Evolutionary conservation across 2,113 vertebrate genomes (phyloP), one percentile per base, ranked within the genome.

Genomic region (Paedocypris sp.): DNA sequence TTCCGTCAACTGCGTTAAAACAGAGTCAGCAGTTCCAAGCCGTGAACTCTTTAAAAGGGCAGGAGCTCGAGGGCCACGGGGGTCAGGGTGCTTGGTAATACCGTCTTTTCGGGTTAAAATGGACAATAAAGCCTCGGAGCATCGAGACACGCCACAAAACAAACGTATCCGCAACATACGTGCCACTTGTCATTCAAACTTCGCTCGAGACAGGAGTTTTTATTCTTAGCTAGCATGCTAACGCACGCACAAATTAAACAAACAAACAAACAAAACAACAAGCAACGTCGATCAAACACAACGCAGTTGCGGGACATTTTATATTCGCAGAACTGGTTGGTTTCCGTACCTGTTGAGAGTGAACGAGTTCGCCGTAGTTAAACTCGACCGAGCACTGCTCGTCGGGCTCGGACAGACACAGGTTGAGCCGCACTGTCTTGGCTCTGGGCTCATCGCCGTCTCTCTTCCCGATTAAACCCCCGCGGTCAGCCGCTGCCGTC

Each of bases 371-470:
- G 11, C 85, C 87, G 79, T 98, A 98, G 77, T 90, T 97, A 77
- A 93, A 95, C 85, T 97, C 94, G 69, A 88, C 89, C 68, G 90
- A 93, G 72, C 87, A 84, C 64, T 87, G 88, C 64, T 97, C 92
- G 60, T 89, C 90, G 4, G 92, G 92, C 73, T 96, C 94, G 67
- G 87, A 87, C 65, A 96, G 86, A 70, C 82, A 76, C 76, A 93
- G 86, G 83, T 89, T 86, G 75, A 95, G 80, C 70, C 94, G 87
- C 70, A 96, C 85, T 3, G 91, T 94, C 76, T 76, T 62, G 73
- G 73, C 61, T 72, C 80, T 25, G 5, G 70, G 75, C 74, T 77
- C 77, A 71, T 70, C 68, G 72, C 79, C 72, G 70, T 64, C 72
- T 68, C 73, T 47, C 72, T 80, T 77, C 23, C 67, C 71, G 62